phyloP scores from a whole-genome alignment of 2,797 vertebrate species.

The Muscicapa comitata region DNA sequence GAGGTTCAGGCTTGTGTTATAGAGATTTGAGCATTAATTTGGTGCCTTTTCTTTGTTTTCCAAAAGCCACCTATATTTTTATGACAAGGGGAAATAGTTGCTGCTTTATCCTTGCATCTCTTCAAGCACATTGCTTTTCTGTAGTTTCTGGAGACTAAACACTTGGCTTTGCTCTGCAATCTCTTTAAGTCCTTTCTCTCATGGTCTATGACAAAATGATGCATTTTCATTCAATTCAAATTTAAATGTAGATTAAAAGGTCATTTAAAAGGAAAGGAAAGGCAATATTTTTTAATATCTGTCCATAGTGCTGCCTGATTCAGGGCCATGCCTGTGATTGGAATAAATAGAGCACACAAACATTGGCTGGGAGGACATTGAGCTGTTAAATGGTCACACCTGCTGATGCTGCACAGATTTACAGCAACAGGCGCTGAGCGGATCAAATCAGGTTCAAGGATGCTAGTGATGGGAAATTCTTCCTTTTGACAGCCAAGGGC shows the following conservation, averaged over 20 bases:
- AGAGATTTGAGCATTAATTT: conserved; percentile 56
- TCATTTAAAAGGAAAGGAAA: conserved; percentile 74
- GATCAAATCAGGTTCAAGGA: conserved; percentile 84
- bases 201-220: conserved; percentile 54
- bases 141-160: conserved; percentile 26
- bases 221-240: conserved; percentile 63
- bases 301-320: conserved; percentile 39
- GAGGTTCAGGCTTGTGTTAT: conserved; percentile 7
- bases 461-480: conserved; percentile 85
- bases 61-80: conserved; percentile 59
- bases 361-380: conserved; percentile 24
- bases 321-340: conserved; percentile 40
- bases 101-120: conserved; percentile 28
- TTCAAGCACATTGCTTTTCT: conserved; percentile 9
- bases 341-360: conserved; percentile 68
- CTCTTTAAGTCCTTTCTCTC: conserved; percentile 20
- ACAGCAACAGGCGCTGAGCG: conserved; percentile 60
- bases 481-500: conserved; percentile 78
- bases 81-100: conserved; percentile 44
- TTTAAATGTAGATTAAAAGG: conserved; percentile 74
- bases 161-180: background rate
- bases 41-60: conserved; percentile 51
- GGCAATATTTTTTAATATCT: conserved; percentile 72
- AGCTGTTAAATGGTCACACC: conserved; percentile 70
- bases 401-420: conserved; percentile 82